Conservation (phyloP, 2,113 vertebrate species). For the Embiotoca jacksoni region DNA sequence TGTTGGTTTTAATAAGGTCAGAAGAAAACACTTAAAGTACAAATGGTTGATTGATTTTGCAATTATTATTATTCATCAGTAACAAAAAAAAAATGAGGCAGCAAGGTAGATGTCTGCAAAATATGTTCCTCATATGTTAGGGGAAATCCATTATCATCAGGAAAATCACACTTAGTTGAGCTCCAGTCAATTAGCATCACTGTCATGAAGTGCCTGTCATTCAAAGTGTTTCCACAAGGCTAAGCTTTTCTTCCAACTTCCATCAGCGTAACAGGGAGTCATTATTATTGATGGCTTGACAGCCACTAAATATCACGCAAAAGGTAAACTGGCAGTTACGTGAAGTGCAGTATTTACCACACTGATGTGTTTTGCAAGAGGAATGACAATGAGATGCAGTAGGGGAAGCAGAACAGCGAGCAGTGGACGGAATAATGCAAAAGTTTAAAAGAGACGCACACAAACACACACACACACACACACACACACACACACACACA, state of each 20-base stretch:
- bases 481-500: too few relatives aligned
- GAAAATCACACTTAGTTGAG: conserved; percentile 17
- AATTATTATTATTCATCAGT: neutral
- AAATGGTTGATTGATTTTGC: neutral
- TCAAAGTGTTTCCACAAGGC: conserved; percentile 44
- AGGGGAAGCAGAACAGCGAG: conserved; percentile 11
- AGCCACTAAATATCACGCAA: conserved; percentile 64
- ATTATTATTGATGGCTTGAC: conserved; percentile 63
- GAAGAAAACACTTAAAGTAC: neutral
- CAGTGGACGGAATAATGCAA: conserved; percentile 38
- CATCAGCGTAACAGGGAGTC: conserved; percentile 48
- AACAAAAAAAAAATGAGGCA: neutral
- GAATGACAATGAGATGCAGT: conserved; percentile 39
- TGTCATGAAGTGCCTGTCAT: conserved; percentile 35
- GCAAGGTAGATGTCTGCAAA: neutral
- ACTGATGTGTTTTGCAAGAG: conserved; percentile 33
- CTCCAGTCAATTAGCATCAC: conserved; percentile 45
- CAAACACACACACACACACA: neutral
- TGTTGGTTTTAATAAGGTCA: neutral
- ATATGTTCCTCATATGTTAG: neutral
- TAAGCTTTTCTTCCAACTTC: conserved; percentile 19
- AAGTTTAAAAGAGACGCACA: conserved; percentile 46
- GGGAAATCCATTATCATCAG: conserved; percentile 1
- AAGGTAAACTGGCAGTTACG: conserved; percentile 64
- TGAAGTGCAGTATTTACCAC: conserved; percentile 59